These are phyloP conservation scores for Puffinus mauretanicus DNA, from an alignment of 2,113 vertebrate species.

Conservation along the genomic window DNA sequence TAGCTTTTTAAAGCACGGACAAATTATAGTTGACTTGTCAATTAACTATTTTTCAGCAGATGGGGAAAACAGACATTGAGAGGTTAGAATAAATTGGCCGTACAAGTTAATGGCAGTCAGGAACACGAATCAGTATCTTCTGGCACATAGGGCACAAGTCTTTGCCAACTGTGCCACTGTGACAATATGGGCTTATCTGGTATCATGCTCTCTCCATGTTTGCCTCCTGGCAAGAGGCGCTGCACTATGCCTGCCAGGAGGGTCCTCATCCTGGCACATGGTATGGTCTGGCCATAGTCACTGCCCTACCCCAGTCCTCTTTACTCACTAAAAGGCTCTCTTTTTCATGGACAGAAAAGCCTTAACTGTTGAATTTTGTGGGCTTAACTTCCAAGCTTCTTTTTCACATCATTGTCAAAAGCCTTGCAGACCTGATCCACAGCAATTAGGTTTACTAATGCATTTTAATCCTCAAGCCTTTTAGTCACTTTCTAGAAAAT, in stretches of 20 bases:
- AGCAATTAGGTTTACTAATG: background rate
- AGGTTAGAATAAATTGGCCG: background rate
- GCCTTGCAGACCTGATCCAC: background rate
- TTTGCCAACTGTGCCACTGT: conserved; percentile 12
- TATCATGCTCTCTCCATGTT: background rate
- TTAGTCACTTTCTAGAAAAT: background rate
- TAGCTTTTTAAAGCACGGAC: background rate
- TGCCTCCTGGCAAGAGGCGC: background rate
- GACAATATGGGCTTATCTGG: background rate
- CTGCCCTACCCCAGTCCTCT: background rate
- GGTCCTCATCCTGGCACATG: background rate
- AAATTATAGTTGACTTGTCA: background rate
- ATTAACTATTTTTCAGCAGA: conserved; percentile 21
- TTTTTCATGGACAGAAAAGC: background rate
- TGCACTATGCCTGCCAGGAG: background rate
- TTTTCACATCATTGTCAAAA: background rate
- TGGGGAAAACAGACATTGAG: conserved; percentile 21
- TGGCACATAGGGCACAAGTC: background rate
- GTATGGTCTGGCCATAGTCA: background rate
- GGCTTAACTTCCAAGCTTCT: background rate
- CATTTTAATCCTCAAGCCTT: background rate
- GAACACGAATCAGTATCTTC: conserved; percentile 22
- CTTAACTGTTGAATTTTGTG: background rate
- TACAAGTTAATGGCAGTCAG: conserved; percentile 20
- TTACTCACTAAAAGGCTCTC: background rate